Conservation (phyloP, 2,888 invertebrate species). For the Pseudeuparius sepicola region DNA sequence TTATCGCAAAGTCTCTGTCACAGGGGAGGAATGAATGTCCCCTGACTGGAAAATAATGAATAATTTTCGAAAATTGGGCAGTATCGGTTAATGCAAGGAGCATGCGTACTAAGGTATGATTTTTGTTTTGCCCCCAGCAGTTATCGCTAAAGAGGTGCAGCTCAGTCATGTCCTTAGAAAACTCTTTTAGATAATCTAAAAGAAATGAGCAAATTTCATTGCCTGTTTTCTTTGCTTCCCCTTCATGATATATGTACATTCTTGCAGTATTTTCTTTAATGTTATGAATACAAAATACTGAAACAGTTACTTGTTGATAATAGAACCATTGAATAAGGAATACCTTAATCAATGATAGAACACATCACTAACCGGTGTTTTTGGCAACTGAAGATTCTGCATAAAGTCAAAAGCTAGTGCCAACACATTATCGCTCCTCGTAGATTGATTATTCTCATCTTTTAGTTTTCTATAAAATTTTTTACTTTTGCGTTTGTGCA, state of each 20-base stretch:
- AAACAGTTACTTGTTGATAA: slow-evolving; percentile 9
- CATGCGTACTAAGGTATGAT: slow-evolving; percentile 13
- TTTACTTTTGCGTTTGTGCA: slow-evolving; percentile 9
- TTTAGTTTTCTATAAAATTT: slow-evolving; percentile 7
- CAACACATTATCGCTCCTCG: slow-evolving; percentile 5
- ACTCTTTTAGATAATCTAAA: slow-evolving; percentile 11
- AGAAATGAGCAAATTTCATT: slow-evolving; percentile 14
- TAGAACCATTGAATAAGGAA: no score
- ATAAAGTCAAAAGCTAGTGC: slow-evolving; percentile 5
- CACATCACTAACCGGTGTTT: slow-evolving; percentile 7
- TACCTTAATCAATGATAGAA: no score
- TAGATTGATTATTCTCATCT: no score
- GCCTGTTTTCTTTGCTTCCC: no score
- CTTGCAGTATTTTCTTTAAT: slow-evolving; percentile 6
- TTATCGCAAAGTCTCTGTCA: slow-evolving; percentile 6
- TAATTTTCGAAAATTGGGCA: slow-evolving; percentile 10
- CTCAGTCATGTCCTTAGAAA: slow-evolving; percentile 7
- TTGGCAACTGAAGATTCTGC: slow-evolving; percentile 9
- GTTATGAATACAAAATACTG: slow-evolving; percentile 7
- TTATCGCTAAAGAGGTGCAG: slow-evolving; percentile 14
- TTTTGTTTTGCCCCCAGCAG: slow-evolving; percentile 15
- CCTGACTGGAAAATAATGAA: slow-evolving; percentile 10
- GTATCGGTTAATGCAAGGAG: slow-evolving; percentile 11
- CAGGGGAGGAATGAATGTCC: no score
- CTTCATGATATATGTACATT: slow-evolving; percentile 15